phyloP scores from a whole-genome alignment of 1,140 invertebrate species.

The Trichogramma pretiosum region DNA sequence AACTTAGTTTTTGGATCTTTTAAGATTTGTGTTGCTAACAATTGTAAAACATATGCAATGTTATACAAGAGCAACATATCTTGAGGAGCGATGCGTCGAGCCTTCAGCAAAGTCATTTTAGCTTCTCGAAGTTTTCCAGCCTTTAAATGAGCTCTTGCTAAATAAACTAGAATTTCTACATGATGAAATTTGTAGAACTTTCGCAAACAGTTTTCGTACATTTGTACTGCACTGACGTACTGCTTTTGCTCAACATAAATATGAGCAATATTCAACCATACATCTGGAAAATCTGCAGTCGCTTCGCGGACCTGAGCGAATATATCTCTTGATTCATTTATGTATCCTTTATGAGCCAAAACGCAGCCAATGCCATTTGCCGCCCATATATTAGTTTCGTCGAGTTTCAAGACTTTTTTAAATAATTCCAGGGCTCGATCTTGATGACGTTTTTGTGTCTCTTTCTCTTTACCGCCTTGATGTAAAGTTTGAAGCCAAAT shows the following conservation, averaged over 20 bases:
- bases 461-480: conserved; percentile 87
- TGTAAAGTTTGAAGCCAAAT: conserved; percentile 97
- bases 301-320: conserved; percentile 98
- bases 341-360: conserved; percentile 84
- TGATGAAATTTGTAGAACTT: conserved; percentile 95
- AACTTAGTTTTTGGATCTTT: conserved; percentile 91
- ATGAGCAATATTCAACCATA: conserved; percentile 99
- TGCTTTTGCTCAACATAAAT: conserved; percentile 98
- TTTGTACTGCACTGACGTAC: conserved; percentile 97
- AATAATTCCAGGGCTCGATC: conserved; percentile 91
- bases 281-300: conserved; percentile 97
- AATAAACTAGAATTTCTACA: conserved; percentile 89
- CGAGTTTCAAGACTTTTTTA: conserved; percentile 84
- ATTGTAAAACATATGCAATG: conserved; percentile 89
- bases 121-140: conserved; percentile 86
- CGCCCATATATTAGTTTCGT: conserved; percentile 96
- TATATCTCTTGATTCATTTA: conserved; percentile 95
- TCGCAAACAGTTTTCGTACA: conserved; percentile 98
- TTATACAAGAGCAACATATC: conserved; percentile 92
- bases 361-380: conserved; percentile 96
- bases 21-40: conserved; percentile 81
- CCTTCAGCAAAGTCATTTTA: conserved; percentile 78
- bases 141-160: conserved; percentile 88
- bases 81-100: conserved; percentile 85
- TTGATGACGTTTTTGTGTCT: conserved; percentile 89